These are phyloP conservation scores for Oreotrochilus melanogaster DNA, from an alignment of 2,113 vertebrate genomes.

Conservation along the genomic window DNA sequence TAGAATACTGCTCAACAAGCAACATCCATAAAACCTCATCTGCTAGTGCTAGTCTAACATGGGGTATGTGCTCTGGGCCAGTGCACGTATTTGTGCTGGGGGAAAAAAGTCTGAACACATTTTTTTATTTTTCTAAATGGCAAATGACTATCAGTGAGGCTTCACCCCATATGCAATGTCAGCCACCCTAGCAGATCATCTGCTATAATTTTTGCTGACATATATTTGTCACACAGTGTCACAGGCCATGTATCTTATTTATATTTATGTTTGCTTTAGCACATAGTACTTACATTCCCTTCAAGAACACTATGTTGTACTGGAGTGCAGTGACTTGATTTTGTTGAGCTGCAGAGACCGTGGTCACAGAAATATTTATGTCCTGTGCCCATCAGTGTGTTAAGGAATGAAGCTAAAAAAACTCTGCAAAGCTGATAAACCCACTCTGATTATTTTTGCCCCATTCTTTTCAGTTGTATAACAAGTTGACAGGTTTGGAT, in stretches of 20 bases:
- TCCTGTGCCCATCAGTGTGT: not conserved
- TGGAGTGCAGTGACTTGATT: not conserved
- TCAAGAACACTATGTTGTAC: not conserved
- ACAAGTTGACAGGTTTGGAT: not conserved
- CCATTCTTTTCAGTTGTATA: not conserved
- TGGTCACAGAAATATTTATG: not conserved
- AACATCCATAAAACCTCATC: not conserved
- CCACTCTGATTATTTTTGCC: not conserved
- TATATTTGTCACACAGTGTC: not conserved
- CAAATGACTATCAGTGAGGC: not conserved
- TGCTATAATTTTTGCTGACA: not conserved
- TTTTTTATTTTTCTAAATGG: not conserved
- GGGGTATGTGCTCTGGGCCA: not conserved
- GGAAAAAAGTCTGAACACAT: not conserved
- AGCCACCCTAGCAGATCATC: not conserved
- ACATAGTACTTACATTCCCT: not conserved
- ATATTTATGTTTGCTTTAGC: not conserved
- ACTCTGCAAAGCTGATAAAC: not conserved
- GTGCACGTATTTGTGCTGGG: fast-evolving
- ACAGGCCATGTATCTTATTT: not conserved
- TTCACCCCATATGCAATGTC: not conserved
- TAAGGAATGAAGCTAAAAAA: conserved; percentile 9
- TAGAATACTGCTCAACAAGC: not conserved
- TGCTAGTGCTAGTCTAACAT: not conserved
- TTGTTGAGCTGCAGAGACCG: not conserved